phyloP scores from a whole-genome alignment of 2,113 vertebrate species.

The Neolamprologus longior region DNA sequence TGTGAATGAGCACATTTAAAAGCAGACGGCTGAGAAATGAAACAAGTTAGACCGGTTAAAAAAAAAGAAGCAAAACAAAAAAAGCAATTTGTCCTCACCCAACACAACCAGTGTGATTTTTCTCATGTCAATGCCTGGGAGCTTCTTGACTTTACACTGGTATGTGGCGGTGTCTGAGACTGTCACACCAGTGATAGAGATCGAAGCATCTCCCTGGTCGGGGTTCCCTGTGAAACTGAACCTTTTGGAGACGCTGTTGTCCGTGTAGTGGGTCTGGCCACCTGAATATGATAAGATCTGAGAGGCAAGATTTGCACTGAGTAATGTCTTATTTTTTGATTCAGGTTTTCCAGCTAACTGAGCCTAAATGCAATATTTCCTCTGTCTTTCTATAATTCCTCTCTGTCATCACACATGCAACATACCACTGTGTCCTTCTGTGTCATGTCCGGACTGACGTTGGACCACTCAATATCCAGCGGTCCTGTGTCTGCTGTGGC shows the following conservation, averaged over 20 bases:
- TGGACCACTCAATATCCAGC: conserved; percentile 83
- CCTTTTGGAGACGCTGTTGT: conserved; percentile 62
- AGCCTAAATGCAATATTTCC: not conserved
- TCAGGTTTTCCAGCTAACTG: conserved; percentile 14
- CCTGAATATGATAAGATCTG: conserved; percentile 80
- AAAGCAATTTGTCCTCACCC: conserved; percentile 66
- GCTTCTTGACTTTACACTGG: conserved; percentile 89
- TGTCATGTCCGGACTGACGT: conserved; percentile 76
- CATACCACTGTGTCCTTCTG: conserved; percentile 73
- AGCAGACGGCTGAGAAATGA: not conserved
- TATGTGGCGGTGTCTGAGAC: conserved; percentile 80
- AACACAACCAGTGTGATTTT: conserved; percentile 80
- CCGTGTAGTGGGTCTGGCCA: conserved; percentile 61
- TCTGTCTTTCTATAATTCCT: not conserved
- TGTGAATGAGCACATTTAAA: not conserved
- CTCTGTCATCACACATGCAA: not conserved
- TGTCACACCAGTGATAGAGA: conserved; percentile 69
- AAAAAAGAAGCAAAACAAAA: not conserved
- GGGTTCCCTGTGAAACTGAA: conserved; percentile 75
- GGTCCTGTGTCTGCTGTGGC: conserved; percentile 72
- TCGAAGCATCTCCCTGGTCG: conserved; percentile 78
- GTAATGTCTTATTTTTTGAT: not conserved
- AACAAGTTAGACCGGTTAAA: conserved; percentile 46
- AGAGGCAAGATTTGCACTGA: conserved; percentile 11
- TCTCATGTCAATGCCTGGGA: conserved; percentile 76